phyloP scores from a whole-genome alignment of 2,113 vertebrate genomes.

The Capreolus pygargus region DNA sequence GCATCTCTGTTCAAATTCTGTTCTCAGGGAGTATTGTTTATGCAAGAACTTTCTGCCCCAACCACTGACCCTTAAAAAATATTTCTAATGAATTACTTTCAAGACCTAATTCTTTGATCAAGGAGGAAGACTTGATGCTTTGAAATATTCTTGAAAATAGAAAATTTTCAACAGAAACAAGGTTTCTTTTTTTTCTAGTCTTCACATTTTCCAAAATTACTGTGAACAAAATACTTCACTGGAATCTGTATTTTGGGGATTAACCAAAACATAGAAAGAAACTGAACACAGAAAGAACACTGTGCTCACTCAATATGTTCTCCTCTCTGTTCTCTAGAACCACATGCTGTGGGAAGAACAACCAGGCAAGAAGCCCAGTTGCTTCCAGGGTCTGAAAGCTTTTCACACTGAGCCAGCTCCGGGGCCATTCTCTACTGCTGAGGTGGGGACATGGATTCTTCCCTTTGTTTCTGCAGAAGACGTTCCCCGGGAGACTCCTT shows the following conservation, averaged over 20 bases:
- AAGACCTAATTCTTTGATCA: neutral
- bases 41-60: neutral
- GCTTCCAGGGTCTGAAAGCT: slow-evolving; percentile 66
- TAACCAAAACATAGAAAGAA: neutral
- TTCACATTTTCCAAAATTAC: neutral
- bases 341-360: slow-evolving; percentile 70
- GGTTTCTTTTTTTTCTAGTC: neutral
- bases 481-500: slow-evolving; percentile 42
- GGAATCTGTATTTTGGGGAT: neutral
- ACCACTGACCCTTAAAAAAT: neutral
- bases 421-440: slow-evolving; percentile 33
- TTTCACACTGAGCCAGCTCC: slow-evolving; percentile 50
- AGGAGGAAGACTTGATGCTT: neutral
- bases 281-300: neutral
- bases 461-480: slow-evolving; percentile 64
- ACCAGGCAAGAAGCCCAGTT: slow-evolving; percentile 62
- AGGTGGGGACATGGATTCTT: slow-evolving; percentile 64
- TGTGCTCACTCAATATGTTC: slow-evolving; percentile 25
- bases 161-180: neutral
- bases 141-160: neutral
- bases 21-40: neutral
- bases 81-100: slow-evolving; percentile 6
- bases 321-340: slow-evolving; percentile 66
- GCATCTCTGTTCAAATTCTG: neutral
- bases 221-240: neutral